Evolutionary conservation across 1,140 invertebrate species (phyloP), one percentile per base, ranked within the genome.

Genomic region (Drosophila rufa): DNA sequence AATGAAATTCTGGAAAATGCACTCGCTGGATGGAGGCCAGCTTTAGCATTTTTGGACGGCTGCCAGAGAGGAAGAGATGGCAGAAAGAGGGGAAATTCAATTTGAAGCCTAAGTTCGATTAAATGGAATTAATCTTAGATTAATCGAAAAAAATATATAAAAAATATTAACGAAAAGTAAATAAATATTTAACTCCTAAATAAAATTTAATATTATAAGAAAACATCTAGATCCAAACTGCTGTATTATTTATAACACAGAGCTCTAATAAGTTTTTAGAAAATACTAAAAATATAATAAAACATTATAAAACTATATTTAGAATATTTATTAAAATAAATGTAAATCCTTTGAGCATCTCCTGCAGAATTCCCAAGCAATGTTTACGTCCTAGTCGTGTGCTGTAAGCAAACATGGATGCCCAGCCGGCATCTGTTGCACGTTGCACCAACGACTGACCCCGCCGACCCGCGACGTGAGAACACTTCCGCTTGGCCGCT

Each of bases 371-470:
- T 36, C 12, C 33, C 22, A 9, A 9, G 4, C 33, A 25, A 59
- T 80, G 65, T 87, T 83, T 84, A 79, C 84, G 74, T 65, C 55
- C 68, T 79, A 58, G 62, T 38, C 69, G 75, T 79, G 75, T 57
- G 65, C 80, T 64, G 59, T 66, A 79, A 82, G 45, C 79, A 77
- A 82, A 66, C 75, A 56, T 68, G 69, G 30, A 48, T 61, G 71
- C 46, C 27, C 65, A 3, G 17, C 69, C 55, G 80, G 84, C 84
- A 90, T 90, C 84, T 89, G 85, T 89, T 89, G 85, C 85, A 70
- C 82, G 56, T 45, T 46, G 15, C n/a, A 58, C 38, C 61, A 42
- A 25, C 59, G 36, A 27, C 12, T 69, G 66, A 67, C 61, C 60
- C 62, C 4, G 50, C 22, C 22, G 70, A 67, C 61, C 60, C 62